Conservation (phyloP, 2,113 vertebrate species). For the Silurus asotus region DNA sequence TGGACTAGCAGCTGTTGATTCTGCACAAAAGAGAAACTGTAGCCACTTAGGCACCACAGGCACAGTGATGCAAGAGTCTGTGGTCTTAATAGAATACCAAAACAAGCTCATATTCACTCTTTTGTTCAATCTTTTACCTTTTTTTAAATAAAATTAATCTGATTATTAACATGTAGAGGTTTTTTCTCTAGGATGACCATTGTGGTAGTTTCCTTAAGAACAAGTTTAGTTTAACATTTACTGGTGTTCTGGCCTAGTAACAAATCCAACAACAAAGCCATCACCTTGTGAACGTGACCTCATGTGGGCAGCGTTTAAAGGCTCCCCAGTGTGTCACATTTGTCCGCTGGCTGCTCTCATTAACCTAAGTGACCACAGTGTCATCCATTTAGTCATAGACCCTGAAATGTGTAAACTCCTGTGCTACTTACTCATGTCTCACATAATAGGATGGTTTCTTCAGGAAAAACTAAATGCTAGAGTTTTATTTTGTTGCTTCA, state of each 20-base stretch:
- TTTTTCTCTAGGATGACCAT: not conserved
- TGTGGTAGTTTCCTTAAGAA: too few relatives aligned
- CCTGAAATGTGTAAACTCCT: not conserved
- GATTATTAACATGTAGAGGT: not conserved
- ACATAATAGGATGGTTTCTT: not conserved
- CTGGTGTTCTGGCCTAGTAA: not conserved
- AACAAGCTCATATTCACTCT: too few relatives aligned
- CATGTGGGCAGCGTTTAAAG: not conserved
- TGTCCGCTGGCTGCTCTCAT: not conserved
- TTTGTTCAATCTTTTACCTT: too few relatives aligned
- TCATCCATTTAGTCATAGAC: not conserved
- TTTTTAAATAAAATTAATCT: not conserved
- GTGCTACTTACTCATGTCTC: not conserved
- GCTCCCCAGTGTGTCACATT: slow-evolving; percentile 1
- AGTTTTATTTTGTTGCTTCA: not conserved
- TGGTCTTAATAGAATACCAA: too few relatives aligned
- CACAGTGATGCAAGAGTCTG: too few relatives aligned
- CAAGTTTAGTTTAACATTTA: not conserved
- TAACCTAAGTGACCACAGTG: not conserved
- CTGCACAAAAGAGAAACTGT: too few relatives aligned
- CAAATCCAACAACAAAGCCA: not conserved
- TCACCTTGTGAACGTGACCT: not conserved
- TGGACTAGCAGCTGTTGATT: too few relatives aligned
- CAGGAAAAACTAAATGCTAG: not conserved
- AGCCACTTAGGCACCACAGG: too few relatives aligned